phyloP scores from a whole-genome alignment of 2,113 vertebrate genomes.

The Athene cunicularia region DNA sequence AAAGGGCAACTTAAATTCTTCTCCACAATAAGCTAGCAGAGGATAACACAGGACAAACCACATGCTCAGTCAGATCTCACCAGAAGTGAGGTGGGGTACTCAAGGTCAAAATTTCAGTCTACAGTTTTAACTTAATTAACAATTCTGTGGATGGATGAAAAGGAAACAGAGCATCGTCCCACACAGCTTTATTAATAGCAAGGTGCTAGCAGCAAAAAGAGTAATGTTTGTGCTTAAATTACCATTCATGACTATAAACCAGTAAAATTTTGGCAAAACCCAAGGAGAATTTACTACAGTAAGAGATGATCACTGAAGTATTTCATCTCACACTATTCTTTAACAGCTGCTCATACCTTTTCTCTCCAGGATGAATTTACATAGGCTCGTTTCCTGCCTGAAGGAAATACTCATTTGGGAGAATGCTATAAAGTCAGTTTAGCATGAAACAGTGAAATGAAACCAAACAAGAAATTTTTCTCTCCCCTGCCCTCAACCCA shows the following conservation, averaged over 20 bases:
- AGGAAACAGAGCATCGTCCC: conserved; percentile 2
- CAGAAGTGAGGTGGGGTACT: background rate
- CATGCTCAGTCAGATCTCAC: background rate
- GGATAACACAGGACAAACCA: background rate
- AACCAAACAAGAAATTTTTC: background rate
- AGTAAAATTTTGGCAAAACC: background rate
- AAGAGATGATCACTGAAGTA: background rate
- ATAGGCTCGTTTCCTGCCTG: conserved; percentile 1
- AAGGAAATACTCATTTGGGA: background rate
- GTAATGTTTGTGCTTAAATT: background rate
- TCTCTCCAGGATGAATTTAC: background rate
- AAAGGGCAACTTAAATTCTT: background rate
- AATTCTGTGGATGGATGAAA: background rate
- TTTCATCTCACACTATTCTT: background rate
- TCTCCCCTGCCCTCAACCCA: background rate
- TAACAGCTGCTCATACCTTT: background rate
- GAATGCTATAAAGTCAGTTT: background rate
- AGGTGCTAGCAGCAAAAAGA: background rate
- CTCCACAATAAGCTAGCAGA: background rate
- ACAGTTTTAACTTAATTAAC: background rate
- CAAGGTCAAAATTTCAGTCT: background rate
- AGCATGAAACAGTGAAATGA: background rate
- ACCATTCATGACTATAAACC: background rate
- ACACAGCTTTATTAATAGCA: conserved; percentile 18
- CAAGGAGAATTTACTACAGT: conserved; percentile 5